Base-by-base conservation (phyloP, 2,888 invertebrate genomes). In the Apodemia mormo region DNA sequence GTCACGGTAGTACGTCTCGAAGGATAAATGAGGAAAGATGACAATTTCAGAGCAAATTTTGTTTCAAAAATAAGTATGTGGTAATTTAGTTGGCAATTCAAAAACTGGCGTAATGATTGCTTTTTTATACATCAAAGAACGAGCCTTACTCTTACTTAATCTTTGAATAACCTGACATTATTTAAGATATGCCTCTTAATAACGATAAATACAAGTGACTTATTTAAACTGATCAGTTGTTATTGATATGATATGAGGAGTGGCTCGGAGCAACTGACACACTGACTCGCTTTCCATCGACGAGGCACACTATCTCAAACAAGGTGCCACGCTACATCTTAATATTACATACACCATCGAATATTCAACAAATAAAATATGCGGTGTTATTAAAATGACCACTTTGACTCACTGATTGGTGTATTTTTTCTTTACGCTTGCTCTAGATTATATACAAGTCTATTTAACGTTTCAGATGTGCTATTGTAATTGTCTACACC, bases 271-370 rank as follows among this genome's bases (percentile, higher is more conserved):
- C 30, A 10, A 64, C 80, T 91, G 93, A 92, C 93, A 93, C 83
- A 93, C 93, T 93, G 92, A 92, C 93, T 93, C 88, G 90, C 92
- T 93, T 94, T 94, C 92, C 89, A 87, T 78, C 74, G 73, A 76
- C 76, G 75, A 80, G 72, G 74, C 69, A 69, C 68, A 73, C 71
- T 66, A 67, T 66, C 73, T 65, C 61, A 33, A 72, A 67, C 74
- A 71, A 73, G 75, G 72, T 71, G 68, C 72, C 68, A 68, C 66
- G 66, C 33, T 68, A 64, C 37, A 64, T 64, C 14, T 58, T 58
- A 58, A 64, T 49, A 49, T 45, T 45, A 45, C 45, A 45, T 30
- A 61, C 61, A 61, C 61, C 58, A 30, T 61, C 33, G 61, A 61
- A 61, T 61, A 61, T 61, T 12, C 10, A 61, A 33, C 58, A 61